phyloP scores from a whole-genome alignment of 30 jellyfish, hydroid and myxozoan genomes.

The Catostylus mosaicus region DNA sequence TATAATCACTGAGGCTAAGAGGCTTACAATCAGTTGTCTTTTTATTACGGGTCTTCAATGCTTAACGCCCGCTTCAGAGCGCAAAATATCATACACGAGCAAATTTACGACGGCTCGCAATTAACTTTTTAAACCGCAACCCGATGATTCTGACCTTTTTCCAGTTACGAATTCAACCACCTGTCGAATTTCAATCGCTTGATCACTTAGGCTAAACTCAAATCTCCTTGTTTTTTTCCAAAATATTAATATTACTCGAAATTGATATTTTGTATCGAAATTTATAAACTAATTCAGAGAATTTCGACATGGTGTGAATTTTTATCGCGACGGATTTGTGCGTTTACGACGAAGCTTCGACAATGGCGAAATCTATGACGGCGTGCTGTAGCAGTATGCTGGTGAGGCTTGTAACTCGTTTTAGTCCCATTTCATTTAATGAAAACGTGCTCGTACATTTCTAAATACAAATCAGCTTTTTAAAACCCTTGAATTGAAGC shows the following conservation, averaged over 20 bases:
- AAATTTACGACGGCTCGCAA: no score
- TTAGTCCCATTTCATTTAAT: background rate
- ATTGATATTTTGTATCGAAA: background rate
- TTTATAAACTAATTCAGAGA: background rate
- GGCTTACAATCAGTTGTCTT: background rate
- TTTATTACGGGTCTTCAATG: no score
- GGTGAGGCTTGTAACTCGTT: slow-evolving; percentile 3
- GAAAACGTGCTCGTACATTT: background rate
- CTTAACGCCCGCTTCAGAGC: background rate
- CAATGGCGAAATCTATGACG: background rate
- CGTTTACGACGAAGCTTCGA: background rate
- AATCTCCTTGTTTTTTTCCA: background rate
- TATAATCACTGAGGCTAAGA: background rate
- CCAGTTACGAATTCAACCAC: slow-evolving; percentile 5
- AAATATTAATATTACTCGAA: background rate
- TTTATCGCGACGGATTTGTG: background rate
- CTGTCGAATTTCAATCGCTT: slow-evolving; percentile 3
- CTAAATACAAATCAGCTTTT: no score
- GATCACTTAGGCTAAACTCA: background rate
- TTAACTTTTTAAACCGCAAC: background rate
- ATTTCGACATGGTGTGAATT: background rate
- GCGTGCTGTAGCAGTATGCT: background rate
- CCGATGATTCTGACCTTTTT: background rate
- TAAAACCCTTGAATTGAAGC: no score
- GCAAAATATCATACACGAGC: background rate